Evolutionary conservation across 2,113 vertebrate species (phyloP), one percentile per base, ranked within the genome.

Genomic region (Cacatua alba): DNA sequence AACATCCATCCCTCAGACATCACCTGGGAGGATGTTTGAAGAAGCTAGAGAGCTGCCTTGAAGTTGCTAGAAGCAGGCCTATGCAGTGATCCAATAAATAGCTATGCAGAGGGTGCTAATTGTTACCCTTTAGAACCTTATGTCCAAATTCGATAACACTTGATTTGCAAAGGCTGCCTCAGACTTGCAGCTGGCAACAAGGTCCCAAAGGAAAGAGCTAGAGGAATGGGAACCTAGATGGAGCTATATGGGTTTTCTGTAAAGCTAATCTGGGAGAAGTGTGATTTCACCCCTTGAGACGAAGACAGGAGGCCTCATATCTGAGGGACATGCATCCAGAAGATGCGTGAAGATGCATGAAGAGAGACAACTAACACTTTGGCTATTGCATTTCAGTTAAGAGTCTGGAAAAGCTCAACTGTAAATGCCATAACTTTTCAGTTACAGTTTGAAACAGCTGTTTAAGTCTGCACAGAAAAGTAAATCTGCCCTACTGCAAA

Each of bases 391-490:
- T 68, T 72, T 57, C 41, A 12, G 28, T 8, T 19, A 10, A 7
- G 65, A 51, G 48, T 25, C 94, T 92, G 95, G 89, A 71, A 91
- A 82, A 91, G 39, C 86, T 95, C 81, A 79, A 20, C 83, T 69
- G 62, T 41, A 65, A 96, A 86, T 68, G 91, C 89, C 86, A 23
- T 1, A 68, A 65, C 69, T 82, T 52, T 41, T 81, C 91, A 88
- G 55, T 19, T 72, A 53, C 92, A 87, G 91, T 1, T 89, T 86
- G 89, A 39, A 84, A 31, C 89, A 94, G 94, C 93, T 95, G 94
- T 69, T 88, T 9, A 41, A 83, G 41, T 9, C 79, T 92, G 65
- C 83, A 82, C 19, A 37, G 79, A 41, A 33, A 41, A 94, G 78
- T 23, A 84, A 76, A 89, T 41, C 81, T 89, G 68, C 55, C 68